Evolutionary conservation across 2,888 invertebrate genomes (phyloP).

Genomic region (Choreutis nemorana): DNA sequence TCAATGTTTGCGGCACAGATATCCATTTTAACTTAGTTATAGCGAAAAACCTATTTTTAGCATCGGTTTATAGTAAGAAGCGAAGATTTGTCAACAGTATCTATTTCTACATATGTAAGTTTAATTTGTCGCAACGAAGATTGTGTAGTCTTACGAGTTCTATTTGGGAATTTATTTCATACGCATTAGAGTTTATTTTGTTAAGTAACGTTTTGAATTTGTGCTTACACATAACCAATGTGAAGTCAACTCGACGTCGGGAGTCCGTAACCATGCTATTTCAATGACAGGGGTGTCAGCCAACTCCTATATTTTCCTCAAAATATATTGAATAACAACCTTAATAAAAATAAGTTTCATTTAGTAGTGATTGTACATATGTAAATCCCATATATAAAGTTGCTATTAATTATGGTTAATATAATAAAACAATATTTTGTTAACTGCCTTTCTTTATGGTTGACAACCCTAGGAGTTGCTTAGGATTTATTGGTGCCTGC

Average conservation of each 20-base stretch:
- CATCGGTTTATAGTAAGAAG: slow-evolving; percentile 11
- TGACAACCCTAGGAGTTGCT: slow-evolving; percentile 12
- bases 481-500: slow-evolving; percentile 16
- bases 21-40: no score
- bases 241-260: slow-evolving; percentile 13
- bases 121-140: slow-evolving; percentile 7
- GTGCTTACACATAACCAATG: slow-evolving; percentile 19
- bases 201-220: no score
- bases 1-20: no score
- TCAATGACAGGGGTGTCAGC: slow-evolving; percentile 14
- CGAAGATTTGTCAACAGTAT: slow-evolving; percentile 20
- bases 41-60: no score
- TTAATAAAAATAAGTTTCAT: slow-evolving; percentile 2
- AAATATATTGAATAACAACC: neutral
- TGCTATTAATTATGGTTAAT: no score
- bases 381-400: no score
- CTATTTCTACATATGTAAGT: slow-evolving; percentile 13
- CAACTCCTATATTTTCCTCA: neutral
- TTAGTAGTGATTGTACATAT: slow-evolving; percentile 2
- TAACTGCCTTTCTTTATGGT: no score
- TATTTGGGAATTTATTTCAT: no score
- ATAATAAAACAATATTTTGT: no score
- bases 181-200: no score
- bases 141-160: slow-evolving; percentile 9
- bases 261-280: slow-evolving; percentile 11